Evolutionary conservation across 2,888 invertebrate genomes (phyloP), one percentile per base, ranked within the genome.

Genomic region (Argynnis bischoffii): DNA sequence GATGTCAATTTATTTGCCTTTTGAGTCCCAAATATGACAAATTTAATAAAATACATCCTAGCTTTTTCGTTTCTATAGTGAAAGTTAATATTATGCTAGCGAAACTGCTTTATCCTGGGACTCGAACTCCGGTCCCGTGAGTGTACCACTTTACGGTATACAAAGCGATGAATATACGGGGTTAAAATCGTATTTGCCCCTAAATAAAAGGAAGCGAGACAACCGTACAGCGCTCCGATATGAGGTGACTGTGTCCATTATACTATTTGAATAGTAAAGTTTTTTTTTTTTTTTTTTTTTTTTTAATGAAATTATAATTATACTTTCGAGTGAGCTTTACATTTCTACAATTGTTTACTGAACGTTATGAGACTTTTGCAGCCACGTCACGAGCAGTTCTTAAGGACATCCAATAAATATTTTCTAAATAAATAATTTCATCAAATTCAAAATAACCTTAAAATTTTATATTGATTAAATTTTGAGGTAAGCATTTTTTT

Each of bases 191-290:
- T 79, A 87, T 89, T 89, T 85, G 82, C 80, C 77, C 79, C 79
- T 81, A 84, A 87, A 89, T 88, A 89, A 87, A 88, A 85, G 83
- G 83, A 84, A 84, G 83, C 79, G 73, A 76, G 76, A 77, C 77
- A 79, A 79, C 81, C 77, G 72, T 76, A 78, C 75, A 79, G 77
- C 78, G 74, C 75, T 74, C 77, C 79, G 81, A 81, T 81, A 81
- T 77, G 75, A 75, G 64, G 53, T 15, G 75, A n/a, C 46, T 64
- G 79, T 76, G 51, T 77, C 73, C 89, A 82, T 73, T 81, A 4
- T 31, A 15, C 13, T 54, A 26, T 57, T 8, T 26, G 26, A 26
- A 13, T 15, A 16, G 3, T 41, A 35, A 5, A 16, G 18, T 21
- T 53, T 21, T 18, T 53, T 15, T 14, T 54, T n/a, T n/a, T n/a